Conservation (phyloP, 2,113 vertebrate genomes). For the Anarrhichthys ocellatus region DNA sequence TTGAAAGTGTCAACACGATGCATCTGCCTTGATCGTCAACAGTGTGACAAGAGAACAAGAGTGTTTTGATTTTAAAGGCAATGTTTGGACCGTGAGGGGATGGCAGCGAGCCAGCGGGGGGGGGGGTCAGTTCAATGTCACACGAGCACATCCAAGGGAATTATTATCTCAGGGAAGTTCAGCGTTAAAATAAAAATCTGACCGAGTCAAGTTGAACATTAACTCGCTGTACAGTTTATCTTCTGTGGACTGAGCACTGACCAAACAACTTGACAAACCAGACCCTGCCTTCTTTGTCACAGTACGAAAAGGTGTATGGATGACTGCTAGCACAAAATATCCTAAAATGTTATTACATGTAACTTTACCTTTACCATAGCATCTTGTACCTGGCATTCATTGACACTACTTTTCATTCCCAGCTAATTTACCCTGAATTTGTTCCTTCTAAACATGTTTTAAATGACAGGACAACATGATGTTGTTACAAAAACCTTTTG, state of each 20-base stretch:
- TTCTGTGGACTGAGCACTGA: slow-evolving; percentile 51
- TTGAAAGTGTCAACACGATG: not conserved
- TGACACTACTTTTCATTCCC: no score
- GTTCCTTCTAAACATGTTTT: not conserved
- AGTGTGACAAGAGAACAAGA: not conserved
- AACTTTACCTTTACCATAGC: not conserved
- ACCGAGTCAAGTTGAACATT: slow-evolving; percentile 81
- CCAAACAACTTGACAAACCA: slow-evolving; percentile 48
- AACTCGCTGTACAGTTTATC: slow-evolving; percentile 58
- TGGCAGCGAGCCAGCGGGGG: slow-evolving; percentile 29
- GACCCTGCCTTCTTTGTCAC: slow-evolving; percentile 28
- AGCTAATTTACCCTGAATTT: not conserved
- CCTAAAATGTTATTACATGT: not conserved
- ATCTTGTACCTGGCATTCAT: not conserved
- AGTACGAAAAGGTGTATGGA: not conserved
- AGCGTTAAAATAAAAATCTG: slow-evolving; percentile 44
- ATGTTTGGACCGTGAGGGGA: slow-evolving; percentile 9
- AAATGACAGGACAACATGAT: not conserved
- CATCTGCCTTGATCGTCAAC: not conserved
- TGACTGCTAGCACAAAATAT: not conserved
- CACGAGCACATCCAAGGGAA: slow-evolving; percentile 32
- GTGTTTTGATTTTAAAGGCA: slow-evolving; percentile 10
- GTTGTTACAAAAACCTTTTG: not conserved
- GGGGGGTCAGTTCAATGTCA: slow-evolving; percentile 52
- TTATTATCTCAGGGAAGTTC: slow-evolving; percentile 65